Evolutionary conservation across 2,797 vertebrate species (phyloP).

Genomic region (Lepus townsendii): DNA sequence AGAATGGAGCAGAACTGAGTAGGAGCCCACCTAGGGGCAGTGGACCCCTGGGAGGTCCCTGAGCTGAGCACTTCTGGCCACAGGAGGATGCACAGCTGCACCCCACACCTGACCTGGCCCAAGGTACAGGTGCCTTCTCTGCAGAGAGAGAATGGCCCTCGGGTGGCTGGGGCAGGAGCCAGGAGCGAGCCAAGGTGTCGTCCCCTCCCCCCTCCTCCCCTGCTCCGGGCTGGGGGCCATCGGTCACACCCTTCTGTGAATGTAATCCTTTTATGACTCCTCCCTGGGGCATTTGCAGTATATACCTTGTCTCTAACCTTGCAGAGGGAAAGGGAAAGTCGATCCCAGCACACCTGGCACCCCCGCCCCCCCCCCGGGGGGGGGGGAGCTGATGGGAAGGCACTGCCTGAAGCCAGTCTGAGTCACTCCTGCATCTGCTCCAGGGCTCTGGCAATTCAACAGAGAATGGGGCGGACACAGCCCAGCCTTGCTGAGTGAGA

Average conservation of each 20-base stretch:
- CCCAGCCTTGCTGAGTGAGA: background rate
- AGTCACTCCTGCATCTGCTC: background rate
- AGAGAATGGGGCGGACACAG: background rate
- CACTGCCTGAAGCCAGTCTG: background rate
- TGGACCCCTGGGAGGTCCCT: too few relatives aligned
- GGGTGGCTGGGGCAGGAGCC: background rate
- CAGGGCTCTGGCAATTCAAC: background rate
- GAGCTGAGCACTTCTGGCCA: background rate
- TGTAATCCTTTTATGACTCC: background rate
- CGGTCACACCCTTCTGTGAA: conserved; percentile 43
- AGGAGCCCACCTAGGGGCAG: background rate
- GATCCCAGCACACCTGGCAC: background rate
- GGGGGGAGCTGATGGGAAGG: too few relatives aligned
- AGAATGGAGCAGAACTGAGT: background rate
- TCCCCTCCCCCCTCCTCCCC: background rate
- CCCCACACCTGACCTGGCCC: background rate
- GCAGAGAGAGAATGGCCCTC: background rate
- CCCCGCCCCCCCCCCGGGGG: fast-evolving
- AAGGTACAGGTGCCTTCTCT: background rate
- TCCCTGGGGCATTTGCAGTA: background rate
- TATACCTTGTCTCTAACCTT: conserved; percentile 34
- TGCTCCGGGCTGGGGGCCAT: background rate
- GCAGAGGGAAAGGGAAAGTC: background rate
- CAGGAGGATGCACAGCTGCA: background rate
- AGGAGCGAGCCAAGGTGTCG: too few relatives aligned